Conservation (phyloP, 1,140 invertebrate genomes). For the Ctenoplectra terminalis region DNA sequence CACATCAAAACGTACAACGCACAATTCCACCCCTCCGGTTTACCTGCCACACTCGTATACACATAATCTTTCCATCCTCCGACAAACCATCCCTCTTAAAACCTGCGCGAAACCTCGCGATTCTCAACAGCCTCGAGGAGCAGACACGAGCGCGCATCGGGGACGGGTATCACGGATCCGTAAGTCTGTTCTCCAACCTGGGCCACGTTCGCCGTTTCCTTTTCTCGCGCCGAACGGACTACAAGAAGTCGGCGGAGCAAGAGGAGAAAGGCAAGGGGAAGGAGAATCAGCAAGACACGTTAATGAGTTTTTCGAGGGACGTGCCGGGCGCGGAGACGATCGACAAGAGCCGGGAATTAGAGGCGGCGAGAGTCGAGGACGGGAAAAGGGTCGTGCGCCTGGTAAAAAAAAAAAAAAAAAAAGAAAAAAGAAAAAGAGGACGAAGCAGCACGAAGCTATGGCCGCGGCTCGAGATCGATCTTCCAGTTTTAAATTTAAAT, state of each 20-base stretch:
- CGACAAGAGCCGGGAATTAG: constrained; percentile 77
- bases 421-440: constrained; percentile 39
- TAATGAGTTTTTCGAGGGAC: constrained; percentile 81
- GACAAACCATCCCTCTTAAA: neutral
- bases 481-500: constrained; percentile 81
- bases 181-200: neutral
- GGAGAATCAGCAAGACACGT: constrained; percentile 72
- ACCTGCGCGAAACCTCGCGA: neutral
- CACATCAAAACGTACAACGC: neutral
- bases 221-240: neutral
- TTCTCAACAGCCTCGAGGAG: neutral
- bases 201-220: constrained; percentile 16
- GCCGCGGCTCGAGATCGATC: constrained; percentile 73
- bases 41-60: neutral
- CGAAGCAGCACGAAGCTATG: constrained; percentile 64
- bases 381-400: constrained; percentile 41
- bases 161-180: constrained; percentile 12
- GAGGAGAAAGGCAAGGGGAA: neutral
- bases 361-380: constrained; percentile 62
- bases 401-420: constrained; percentile 42
- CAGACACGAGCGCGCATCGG: neutral
- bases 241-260: neutral
- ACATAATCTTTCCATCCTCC: neutral
- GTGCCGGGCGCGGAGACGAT: constrained; percentile 74
- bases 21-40: no score